Conservation (phyloP, 2,888 invertebrate species). For the Hofmannophila pseudospretella region DNA sequence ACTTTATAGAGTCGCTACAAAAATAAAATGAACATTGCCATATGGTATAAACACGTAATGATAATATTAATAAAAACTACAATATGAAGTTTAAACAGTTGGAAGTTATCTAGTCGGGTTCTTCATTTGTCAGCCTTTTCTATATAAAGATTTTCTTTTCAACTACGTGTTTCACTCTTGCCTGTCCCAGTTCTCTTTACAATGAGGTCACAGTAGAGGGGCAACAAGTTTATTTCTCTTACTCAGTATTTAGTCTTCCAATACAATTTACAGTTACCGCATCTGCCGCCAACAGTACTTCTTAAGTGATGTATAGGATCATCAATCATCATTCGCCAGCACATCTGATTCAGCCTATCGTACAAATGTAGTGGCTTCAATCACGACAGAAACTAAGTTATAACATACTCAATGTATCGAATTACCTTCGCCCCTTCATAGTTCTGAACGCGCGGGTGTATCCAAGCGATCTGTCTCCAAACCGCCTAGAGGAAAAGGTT, state of each 20-base stretch:
- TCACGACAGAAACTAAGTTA: conserved; percentile 7
- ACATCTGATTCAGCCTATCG: conserved; percentile 1
- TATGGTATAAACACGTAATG: too few relatives aligned
- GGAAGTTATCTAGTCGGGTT: too few relatives aligned
- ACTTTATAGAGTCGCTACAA: conserved; percentile 55
- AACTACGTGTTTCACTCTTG: not conserved
- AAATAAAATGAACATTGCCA: not conserved
- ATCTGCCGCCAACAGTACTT: not conserved
- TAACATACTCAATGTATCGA: conserved; percentile 35
- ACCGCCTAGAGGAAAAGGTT: conserved; percentile 56
- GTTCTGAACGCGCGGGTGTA: conserved; percentile 66
- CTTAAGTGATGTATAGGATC: not conserved
- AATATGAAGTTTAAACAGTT: too few relatives aligned
- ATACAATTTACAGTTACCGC: not conserved
- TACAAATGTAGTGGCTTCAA: not conserved
- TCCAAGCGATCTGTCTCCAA: conserved; percentile 57
- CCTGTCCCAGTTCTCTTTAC: not conserved
- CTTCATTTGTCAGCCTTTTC: not conserved
- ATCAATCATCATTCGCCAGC: not conserved
- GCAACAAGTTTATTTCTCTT: not conserved
- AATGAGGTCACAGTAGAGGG: too few relatives aligned
- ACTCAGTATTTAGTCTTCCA: not conserved
- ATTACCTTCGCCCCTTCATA: conserved; percentile 73
- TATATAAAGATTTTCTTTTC: not conserved
- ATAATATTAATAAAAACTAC: too few relatives aligned